Conservation (phyloP, 2,888 invertebrate genomes). For the Tuta absoluta region DNA sequence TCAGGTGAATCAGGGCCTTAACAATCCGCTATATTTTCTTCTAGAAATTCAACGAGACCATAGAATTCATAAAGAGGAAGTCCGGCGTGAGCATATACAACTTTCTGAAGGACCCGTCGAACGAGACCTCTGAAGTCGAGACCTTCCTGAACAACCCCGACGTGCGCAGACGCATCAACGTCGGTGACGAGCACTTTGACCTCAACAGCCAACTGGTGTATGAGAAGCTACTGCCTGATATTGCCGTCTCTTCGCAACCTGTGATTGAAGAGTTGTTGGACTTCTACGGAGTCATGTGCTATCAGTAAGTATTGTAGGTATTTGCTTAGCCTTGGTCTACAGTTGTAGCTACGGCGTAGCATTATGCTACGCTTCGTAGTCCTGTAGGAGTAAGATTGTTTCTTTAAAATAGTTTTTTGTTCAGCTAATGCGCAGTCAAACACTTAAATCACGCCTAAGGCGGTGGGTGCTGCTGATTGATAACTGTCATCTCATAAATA, state of each 20-base stretch:
- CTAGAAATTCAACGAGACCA: conserved; percentile 60
- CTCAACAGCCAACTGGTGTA: conserved; percentile 78
- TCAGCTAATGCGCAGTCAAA: too few relatives aligned
- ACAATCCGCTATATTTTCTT: conserved; percentile 17
- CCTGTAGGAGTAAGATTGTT: too few relatives aligned
- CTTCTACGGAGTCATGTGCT: conserved; percentile 84
- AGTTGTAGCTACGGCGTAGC: too few relatives aligned
- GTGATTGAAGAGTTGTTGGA: conserved; percentile 81
- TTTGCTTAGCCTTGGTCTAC: not conserved
- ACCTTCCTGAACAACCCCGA: conserved; percentile 55
- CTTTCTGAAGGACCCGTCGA: conserved; percentile 41
- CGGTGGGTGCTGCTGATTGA: too few relatives aligned
- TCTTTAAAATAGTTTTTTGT: too few relatives aligned
- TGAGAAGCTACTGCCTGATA: conserved; percentile 82
- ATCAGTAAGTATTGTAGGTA: conserved; percentile 54
- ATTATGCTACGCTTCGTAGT: too few relatives aligned
- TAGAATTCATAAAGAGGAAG: conserved; percentile 55
- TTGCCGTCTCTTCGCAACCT: conserved; percentile 84
- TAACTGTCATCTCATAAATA: too few relatives aligned
- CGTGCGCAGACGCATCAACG: conserved; percentile 67
- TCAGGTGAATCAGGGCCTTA: too few relatives aligned
- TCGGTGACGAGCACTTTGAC: conserved; percentile 59
- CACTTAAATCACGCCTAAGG: too few relatives aligned
- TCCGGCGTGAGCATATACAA: conserved; percentile 54
- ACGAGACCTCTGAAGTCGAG: conserved; percentile 39